Evolutionary conservation across 2,797 vertebrate genomes (phyloP).

Genomic region (Melanogrammus aeglefinus): DNA sequence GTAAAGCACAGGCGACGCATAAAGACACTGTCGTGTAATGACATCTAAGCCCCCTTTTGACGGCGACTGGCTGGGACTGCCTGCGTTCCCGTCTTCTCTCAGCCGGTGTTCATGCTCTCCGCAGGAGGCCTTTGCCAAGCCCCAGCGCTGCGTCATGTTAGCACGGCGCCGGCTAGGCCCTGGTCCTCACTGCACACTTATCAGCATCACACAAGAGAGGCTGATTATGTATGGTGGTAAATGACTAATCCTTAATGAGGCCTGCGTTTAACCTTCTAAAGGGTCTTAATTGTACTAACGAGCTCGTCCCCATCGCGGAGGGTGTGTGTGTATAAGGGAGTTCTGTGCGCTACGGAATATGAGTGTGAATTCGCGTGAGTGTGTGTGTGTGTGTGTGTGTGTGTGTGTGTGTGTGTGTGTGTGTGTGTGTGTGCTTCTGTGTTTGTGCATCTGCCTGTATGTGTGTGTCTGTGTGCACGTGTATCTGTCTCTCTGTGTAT

Average conservation of each 20-base stretch:
- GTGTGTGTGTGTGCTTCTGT: too few relatives aligned
- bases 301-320: slow-evolving; percentile 44
- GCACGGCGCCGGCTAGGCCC: slow-evolving; percentile 51
- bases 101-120: slow-evolving; percentile 51
- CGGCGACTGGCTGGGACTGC: slow-evolving; percentile 40
- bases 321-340: slow-evolving; percentile 32
- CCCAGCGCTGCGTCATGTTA: slow-evolving; percentile 32
- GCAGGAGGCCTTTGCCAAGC: slow-evolving; percentile 48
- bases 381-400: neutral
- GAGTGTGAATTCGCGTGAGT: neutral
- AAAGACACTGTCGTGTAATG: slow-evolving; percentile 59
- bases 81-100: slow-evolving; percentile 44
- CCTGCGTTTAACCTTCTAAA: slow-evolving; percentile 73
- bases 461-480: too few relatives aligned
- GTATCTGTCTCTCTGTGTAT: neutral
- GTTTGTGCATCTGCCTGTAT: too few relatives aligned
- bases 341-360: neutral
- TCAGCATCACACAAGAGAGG: slow-evolving; percentile 62
- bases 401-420: neutral
- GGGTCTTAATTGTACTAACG: slow-evolving; percentile 71
- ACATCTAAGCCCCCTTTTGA: slow-evolving; percentile 54
- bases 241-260: slow-evolving; percentile 74
- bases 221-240: slow-evolving; percentile 66
- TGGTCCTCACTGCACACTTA: slow-evolving; percentile 54
- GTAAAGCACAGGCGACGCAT: slow-evolving; percentile 31